phyloP scores from a whole-genome alignment of 2,888 invertebrate genomes.

The Heliconius hortense region DNA sequence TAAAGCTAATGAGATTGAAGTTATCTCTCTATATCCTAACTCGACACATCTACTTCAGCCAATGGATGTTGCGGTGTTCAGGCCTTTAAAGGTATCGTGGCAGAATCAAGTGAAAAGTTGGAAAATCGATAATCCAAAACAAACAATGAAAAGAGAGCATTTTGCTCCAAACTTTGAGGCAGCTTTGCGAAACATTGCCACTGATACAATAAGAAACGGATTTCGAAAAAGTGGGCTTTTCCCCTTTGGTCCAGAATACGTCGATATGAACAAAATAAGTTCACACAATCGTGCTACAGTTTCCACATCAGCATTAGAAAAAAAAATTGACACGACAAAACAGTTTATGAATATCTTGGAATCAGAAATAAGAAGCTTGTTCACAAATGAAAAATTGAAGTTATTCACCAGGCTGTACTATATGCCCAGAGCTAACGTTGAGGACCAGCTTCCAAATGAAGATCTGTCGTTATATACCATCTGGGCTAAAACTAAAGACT shows the following conservation, averaged over 20 bases:
- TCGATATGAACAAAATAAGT: constrained; percentile 38
- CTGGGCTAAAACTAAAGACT: constrained; percentile 36
- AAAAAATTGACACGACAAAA: constrained; percentile 22
- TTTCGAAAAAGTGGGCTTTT: constrained; percentile 42
- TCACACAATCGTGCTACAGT: constrained; percentile 12
- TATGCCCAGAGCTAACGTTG: constrained; percentile 34
- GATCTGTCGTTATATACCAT: constrained; percentile 37
- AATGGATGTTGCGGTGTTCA: constrained; percentile 31
- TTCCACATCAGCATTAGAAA: constrained; percentile 23
- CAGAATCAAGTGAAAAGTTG: constrained; percentile 36
- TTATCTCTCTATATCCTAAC: constrained; percentile 36
- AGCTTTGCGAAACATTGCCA: constrained; percentile 28
- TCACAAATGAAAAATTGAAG: constrained; percentile 35
- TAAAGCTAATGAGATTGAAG: constrained; percentile 37
- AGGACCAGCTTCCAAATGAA: constrained; percentile 38
- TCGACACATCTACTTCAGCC: constrained; percentile 41
- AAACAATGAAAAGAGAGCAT: constrained; percentile 41
- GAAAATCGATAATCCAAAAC: constrained; percentile 37
- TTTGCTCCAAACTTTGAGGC: constrained; percentile 42
- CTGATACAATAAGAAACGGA: constrained; percentile 37
- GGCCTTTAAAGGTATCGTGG: neutral
- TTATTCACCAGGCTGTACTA: constrained; percentile 34
- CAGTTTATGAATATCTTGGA: constrained; percentile 29
- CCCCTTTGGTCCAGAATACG: constrained; percentile 39
- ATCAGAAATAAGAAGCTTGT: constrained; percentile 30